Conservation (phyloP, 2,888 invertebrate species). For the Lysandra coridon region DNA sequence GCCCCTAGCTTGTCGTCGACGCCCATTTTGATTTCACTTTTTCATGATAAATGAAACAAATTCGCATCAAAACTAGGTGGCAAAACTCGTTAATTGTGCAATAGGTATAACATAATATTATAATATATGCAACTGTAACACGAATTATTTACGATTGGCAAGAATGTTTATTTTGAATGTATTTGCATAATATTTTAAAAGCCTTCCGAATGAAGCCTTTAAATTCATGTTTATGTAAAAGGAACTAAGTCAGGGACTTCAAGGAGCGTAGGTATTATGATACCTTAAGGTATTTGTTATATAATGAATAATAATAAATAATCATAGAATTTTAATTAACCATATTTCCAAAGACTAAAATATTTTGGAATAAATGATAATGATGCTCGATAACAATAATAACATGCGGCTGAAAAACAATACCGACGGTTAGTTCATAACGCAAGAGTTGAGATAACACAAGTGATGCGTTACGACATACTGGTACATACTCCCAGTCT, state of each 20-base stretch:
- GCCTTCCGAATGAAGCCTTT: slow-evolving; percentile 38
- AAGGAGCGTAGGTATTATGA: slow-evolving; percentile 12
- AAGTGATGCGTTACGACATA: slow-evolving; percentile 21
- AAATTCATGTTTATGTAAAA: slow-evolving; percentile 26
- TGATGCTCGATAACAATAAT: background rate
- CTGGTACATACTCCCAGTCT: slow-evolving; percentile 5
- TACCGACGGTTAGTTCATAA: background rate
- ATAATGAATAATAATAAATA: background rate
- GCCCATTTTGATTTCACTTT: slow-evolving; percentile 71
- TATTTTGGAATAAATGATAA: background rate
- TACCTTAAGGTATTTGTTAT: background rate
- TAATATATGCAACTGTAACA: slow-evolving; percentile 42
- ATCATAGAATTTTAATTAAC: background rate
- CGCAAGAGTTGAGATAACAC: slow-evolving; percentile 10
- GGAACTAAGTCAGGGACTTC: slow-evolving; percentile 24
- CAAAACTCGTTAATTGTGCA: slow-evolving; percentile 39
- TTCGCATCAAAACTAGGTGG: slow-evolving; percentile 35
- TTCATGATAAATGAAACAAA: slow-evolving; percentile 44
- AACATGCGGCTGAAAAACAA: background rate
- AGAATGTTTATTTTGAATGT: slow-evolving; percentile 39
- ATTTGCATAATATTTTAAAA: slow-evolving; percentile 47
- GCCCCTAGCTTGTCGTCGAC: slow-evolving; percentile 58
- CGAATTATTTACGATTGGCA: slow-evolving; percentile 30
- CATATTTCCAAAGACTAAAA: background rate
- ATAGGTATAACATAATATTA: slow-evolving; percentile 40